These are phyloP conservation scores for Meloidogyne chitwoodi DNA, from an alignment of 1,140 invertebrate species.

Conservation along the genomic window DNA sequence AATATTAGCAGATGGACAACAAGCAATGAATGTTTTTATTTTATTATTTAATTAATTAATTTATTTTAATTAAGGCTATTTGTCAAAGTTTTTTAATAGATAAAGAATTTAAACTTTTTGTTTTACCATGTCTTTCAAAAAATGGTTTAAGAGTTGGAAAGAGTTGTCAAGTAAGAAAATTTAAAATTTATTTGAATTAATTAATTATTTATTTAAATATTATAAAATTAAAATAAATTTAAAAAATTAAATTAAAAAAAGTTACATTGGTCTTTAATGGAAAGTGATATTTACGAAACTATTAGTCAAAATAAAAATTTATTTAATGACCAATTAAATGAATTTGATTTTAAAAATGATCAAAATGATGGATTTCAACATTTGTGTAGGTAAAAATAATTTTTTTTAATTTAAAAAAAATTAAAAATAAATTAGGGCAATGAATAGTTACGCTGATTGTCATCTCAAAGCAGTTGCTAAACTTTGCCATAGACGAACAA, in stretches of 20 bases:
- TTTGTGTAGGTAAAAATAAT: slow-evolving; percentile 4
- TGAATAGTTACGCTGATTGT: slow-evolving; percentile 18
- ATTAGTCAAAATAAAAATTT: neutral
- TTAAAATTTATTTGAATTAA: no score
- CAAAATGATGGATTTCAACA: neutral
- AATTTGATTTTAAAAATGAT: neutral
- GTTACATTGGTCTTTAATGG: slow-evolving; percentile 16
- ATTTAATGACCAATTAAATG: neutral
- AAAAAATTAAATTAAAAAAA: neutral
- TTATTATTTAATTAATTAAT: neutral
- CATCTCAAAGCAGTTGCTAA: slow-evolving; percentile 10
- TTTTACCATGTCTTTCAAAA: slow-evolving; percentile 1
- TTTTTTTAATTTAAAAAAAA: neutral
- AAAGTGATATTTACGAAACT: slow-evolving; percentile 14
- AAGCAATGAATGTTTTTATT: neutral
- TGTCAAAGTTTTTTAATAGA: slow-evolving; percentile 8
- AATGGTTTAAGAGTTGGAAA: slow-evolving; percentile 7
- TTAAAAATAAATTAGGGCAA: neutral
- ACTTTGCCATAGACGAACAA: slow-evolving; percentile 6
- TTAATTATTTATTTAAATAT: no score
- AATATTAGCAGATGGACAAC: slow-evolving; percentile 11
- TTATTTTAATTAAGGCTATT: no score
- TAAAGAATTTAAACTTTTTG: slow-evolving; percentile 5
- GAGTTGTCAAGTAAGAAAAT: slow-evolving; percentile 6
- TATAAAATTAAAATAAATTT: neutral